Evolutionary conservation across 2,888 invertebrate species (phyloP).

Genomic region (Macaria notata): DNA sequence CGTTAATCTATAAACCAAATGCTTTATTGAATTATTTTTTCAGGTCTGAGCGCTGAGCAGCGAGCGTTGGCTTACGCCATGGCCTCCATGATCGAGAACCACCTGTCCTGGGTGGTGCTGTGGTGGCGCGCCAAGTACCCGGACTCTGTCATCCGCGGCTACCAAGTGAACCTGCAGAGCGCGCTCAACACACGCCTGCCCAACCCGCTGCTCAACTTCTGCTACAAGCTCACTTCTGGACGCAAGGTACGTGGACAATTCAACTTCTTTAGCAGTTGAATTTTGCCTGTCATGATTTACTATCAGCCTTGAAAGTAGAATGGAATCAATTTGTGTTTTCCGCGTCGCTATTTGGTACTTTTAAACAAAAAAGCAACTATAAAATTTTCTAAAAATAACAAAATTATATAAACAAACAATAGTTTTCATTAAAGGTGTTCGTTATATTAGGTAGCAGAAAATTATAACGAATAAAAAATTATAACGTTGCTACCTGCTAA

Average conservation of each 20-base stretch:
- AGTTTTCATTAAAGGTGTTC: too few relatives aligned
- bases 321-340: too few relatives aligned
- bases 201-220: slow-evolving; percentile 92
- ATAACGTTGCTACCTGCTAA: too few relatives aligned
- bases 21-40: slow-evolving; percentile 21
- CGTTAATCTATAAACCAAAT: too few relatives aligned
- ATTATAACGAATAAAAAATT: too few relatives aligned
- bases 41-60: slow-evolving; percentile 90
- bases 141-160: slow-evolving; percentile 94
- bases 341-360: too few relatives aligned
- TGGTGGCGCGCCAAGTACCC: slow-evolving; percentile 97
- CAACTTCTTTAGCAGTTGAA: neutral
- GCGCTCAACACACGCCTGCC: slow-evolving; percentile 94
- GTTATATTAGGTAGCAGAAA: too few relatives aligned
- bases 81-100: slow-evolving; percentile 97
- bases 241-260: slow-evolving; percentile 85
- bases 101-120: slow-evolving; percentile 94
- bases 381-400: too few relatives aligned
- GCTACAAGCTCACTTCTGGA: slow-evolving; percentile 93
- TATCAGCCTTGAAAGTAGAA: too few relatives aligned
- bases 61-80: slow-evolving; percentile 94
- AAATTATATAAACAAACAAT: too few relatives aligned
- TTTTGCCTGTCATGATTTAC: too few relatives aligned
- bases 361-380: too few relatives aligned
- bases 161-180: slow-evolving; percentile 95